Evolutionary conservation across 2,888 invertebrate genomes (phyloP).

Genomic region (Cosmia pyralina): DNA sequence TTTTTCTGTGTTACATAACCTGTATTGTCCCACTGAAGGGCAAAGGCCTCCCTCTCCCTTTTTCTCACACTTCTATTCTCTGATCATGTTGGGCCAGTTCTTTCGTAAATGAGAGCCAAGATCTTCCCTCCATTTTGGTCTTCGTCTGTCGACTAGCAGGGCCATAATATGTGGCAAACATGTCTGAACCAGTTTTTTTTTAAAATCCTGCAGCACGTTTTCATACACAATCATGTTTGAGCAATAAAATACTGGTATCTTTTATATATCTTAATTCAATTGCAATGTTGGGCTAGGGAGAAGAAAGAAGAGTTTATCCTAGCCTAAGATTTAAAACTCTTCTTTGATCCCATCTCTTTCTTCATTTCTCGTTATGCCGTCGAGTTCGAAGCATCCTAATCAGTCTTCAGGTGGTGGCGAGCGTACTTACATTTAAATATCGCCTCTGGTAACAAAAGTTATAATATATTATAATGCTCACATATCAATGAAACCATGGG

Average conservation of each 20-base stretch:
- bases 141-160: neutral
- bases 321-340: too few species aligned
- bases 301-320: too few species aligned
- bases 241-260: too few species aligned
- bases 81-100: neutral
- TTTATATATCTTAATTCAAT: too few species aligned
- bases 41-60: too few species aligned
- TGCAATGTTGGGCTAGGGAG: neutral
- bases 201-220: too few species aligned
- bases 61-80: neutral
- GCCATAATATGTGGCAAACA: too few species aligned
- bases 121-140: neutral
- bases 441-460: neutral
- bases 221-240: too few species aligned
- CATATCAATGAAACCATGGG: neutral
- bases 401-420: neutral
- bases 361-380: too few species aligned
- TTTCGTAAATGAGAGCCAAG: neutral
- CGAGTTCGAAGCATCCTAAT: neutral
- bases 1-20: too few species aligned
- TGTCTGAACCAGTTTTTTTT: too few species aligned
- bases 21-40: neutral
- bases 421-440: neutral
- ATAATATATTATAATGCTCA: neutral
- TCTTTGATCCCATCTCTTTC: neutral